Base-by-base conservation (phyloP, 2,797 vertebrate genomes). In the Pipistrellus pipistrellus region DNA sequence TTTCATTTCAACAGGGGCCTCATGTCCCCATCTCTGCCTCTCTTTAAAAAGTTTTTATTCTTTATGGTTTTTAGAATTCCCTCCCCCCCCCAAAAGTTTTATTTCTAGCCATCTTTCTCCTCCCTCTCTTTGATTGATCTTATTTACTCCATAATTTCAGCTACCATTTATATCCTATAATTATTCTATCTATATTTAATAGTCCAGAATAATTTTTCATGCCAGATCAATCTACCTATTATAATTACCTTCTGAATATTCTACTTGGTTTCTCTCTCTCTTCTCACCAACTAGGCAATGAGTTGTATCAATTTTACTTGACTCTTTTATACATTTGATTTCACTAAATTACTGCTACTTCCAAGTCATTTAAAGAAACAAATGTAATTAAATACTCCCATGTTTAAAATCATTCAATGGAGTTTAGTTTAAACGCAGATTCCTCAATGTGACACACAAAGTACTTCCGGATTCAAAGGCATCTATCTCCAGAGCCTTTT, bases 371-470 rank as follows among this genome's bases (percentile, higher is more conserved):
- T 51, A 32, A 38, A 91, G 73, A 91, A 57, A 59, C 21, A 57
- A 73, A 57, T 91, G 2, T 84, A 77, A 66, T 27, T 32, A 80
- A 80, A 17, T 46, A 18, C 6, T 81, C 20, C 20, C 8, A 10
- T 55, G 30, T 75, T 91, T 88, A 64, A 82, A 83, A 95, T 72
- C 4, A 41, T 66, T 32, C 55, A 66, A 44, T 91, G 9, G 57
- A 59, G 20, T 80, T 46, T 69, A 59, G 23, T 81, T 75, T 69
- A 81, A 81, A 81, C 80, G 51, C 9, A 75, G 38, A 75, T 44
- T 85, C 23, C 32, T 91, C 62, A 21, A 80, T 4, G 1, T 73
- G 27, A 88, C 20, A 73, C n/a, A 85, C 38, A 76, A 69, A 0
- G 1, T 38, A 27, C 73, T 81, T 89, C 35, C 23, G 48, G 44